These are phyloP conservation scores for Diglossa cyanea DNA, from an alignment of 2,797 vertebrate species.

Conservation along the genomic window DNA sequence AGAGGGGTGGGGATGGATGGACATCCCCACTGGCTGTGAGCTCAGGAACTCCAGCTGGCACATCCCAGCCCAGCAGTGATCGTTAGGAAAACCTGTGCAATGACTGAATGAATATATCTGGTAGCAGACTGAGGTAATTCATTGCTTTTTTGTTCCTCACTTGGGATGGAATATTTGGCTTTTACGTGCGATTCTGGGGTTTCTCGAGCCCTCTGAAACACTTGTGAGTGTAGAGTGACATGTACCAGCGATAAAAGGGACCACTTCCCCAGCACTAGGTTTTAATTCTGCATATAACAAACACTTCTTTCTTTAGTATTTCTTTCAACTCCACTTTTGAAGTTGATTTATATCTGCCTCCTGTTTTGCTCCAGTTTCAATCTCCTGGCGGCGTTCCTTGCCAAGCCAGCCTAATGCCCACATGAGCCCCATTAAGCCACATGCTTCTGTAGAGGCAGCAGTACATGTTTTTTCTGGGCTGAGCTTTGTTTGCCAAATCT, in stretches of 20 bases:
- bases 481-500: slow-evolving; percentile 40
- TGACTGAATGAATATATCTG: not conserved
- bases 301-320: slow-evolving; percentile 28
- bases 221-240: not conserved
- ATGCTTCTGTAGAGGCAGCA: not conserved
- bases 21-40: accelerated
- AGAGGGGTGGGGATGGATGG: accelerated
- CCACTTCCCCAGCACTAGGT: not conserved
- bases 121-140: not conserved
- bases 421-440: slow-evolving; percentile 22
- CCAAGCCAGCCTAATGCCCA: slow-evolving; percentile 20
- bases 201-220: not conserved
- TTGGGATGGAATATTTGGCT: not conserved
- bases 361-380: slow-evolving; percentile 47
- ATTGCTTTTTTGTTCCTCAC: not conserved
- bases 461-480: not conserved
- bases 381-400: not conserved
- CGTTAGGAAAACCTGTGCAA: accelerated
- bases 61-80: not conserved
- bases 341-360: slow-evolving; percentile 50
- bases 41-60: not conserved
- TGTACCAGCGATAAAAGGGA: not conserved
- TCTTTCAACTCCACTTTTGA: slow-evolving; percentile 37
- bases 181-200: not conserved
- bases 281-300: slow-evolving; percentile 22